Conservation (phyloP, 2,113 vertebrate genomes). For the Sander vitreus region DNA sequence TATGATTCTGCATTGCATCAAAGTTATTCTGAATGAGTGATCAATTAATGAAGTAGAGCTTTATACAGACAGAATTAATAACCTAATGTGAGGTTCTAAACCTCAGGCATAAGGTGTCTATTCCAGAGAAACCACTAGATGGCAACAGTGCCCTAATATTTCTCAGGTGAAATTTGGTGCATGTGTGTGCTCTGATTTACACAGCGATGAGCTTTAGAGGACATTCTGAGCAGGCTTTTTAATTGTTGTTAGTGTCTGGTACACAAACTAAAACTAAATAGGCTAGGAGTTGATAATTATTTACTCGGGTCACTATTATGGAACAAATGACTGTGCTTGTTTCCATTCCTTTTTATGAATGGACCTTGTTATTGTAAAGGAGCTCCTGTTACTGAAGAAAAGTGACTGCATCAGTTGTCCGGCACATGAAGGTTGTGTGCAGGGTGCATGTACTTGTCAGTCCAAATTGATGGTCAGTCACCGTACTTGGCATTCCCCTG, state of each 20-base stretch:
- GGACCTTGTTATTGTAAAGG: neutral
- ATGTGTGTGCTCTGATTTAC: constrained; percentile 25
- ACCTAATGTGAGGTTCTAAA: neutral
- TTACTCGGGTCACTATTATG: neutral
- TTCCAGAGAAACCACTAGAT: constrained; percentile 70
- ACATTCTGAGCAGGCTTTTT: constrained; percentile 16
- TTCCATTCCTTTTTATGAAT: constrained; percentile 15
- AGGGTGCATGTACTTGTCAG: constrained; percentile 18
- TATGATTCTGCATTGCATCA: neutral
- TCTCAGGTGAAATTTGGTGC: constrained; percentile 39
- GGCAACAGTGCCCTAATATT: constrained; percentile 49
- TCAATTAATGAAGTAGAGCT: constrained; percentile 11
- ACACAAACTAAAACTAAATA: neutral
- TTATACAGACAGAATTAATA: constrained; percentile 16
- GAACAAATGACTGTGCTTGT: neutral
- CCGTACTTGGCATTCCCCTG: constrained; percentile 15
- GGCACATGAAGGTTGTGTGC: constrained; percentile 23
- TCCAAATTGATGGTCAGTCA: neutral
- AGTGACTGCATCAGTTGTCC: neutral
- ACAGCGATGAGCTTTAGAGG: constrained; percentile 10
- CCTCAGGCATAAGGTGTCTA: neutral
- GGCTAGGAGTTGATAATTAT: neutral
- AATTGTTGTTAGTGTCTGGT: neutral
- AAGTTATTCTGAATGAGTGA: neutral
- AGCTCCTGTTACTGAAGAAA: neutral